Evolutionary conservation across 2,797 vertebrate species (phyloP).

Genomic region (Somateria mollissima): DNA sequence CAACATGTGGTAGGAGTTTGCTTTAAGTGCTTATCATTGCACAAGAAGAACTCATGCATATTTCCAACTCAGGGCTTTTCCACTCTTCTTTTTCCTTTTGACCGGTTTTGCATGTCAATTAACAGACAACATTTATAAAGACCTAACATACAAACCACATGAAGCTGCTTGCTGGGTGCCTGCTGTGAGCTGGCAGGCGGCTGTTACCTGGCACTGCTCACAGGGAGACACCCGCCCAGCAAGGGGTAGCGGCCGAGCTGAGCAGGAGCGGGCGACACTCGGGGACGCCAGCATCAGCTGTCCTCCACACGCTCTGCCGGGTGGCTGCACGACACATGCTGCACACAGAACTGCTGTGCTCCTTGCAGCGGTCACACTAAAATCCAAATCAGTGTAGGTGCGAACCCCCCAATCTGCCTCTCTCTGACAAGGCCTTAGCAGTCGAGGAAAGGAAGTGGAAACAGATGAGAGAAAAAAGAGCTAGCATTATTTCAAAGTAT

Average conservation of each 20-base stretch:
- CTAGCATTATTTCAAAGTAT: no score
- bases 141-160: rapidly evolving
- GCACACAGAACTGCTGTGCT: rapidly evolving
- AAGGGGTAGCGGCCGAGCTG: background rate
- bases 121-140: background rate
- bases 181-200: background rate
- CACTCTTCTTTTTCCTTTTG: background rate
- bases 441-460: rapidly evolving
- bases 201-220: rapidly evolving
- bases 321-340: rapidly evolving
- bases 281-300: background rate
- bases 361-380: rapidly evolving
- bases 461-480: background rate
- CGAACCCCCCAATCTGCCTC: background rate
- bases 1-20: rapidly evolving
- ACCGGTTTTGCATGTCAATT: background rate
- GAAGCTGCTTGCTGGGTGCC: background rate
- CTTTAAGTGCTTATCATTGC: background rate
- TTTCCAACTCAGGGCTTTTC: background rate
- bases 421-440: background rate
- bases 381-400: rapidly evolving
- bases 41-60: background rate
- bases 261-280: background rate
- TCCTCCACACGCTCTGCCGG: no score
- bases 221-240: rapidly evolving